Base-by-base conservation (phyloP, 2,888 invertebrate genomes). In the Lepidocyrtinus sp. region DNA sequence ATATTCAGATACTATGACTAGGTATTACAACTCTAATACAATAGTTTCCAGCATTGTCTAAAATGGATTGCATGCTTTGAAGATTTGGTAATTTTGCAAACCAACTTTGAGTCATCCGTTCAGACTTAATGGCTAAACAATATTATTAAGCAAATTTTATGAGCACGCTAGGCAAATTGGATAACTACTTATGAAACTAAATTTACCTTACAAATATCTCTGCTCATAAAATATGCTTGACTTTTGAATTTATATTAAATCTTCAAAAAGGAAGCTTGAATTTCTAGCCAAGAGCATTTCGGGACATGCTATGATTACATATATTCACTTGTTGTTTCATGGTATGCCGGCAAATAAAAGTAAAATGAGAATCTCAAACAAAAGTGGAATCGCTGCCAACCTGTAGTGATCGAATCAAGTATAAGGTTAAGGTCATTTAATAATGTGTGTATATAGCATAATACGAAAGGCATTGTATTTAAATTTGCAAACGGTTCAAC, bases 381-480 rank as follows among this genome's bases (percentile, higher is more conserved):
- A 36, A 36, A 36, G 12, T 36, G 36, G 55, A 55, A n/a, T 55
- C 55, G 55, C 5, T 55, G 55, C 55, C 55, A 55, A 55, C 55
- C 9, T n/a, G n/a, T n/a, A n/a, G n/a, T n/a, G n/a, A n/a, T 55
- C n/a, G n/a, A 55, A n/a, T 36, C 9, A 55, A 55, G 9, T 55
- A 55, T 55, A 55, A 55, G 55, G 5, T 55, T 55, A 55, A 55
- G 55, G 55, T 55, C 55, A 55, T 55, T 55, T n/a, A n/a, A n/a
- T n/a, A n/a, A n/a, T n/a, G n/a, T n/a, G n/a, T n/a, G n/a, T n/a
- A n/a, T n/a, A n/a, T n/a, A n/a, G n/a, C n/a, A n/a, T n/a, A n/a
- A n/a, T n/a, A 69, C 69, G 59, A 26, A 69, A 17, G 15, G 61
- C 5, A 1, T 61, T 61, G 61, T 19, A 21, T 61, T 45, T 24